A percentile compares a stretch with the other conserved stretches of the same genome.
Evolutionary conservation across 2,888 invertebrate species (phyloP).

Genomic region (Serripes groenlandicus): DNA sequence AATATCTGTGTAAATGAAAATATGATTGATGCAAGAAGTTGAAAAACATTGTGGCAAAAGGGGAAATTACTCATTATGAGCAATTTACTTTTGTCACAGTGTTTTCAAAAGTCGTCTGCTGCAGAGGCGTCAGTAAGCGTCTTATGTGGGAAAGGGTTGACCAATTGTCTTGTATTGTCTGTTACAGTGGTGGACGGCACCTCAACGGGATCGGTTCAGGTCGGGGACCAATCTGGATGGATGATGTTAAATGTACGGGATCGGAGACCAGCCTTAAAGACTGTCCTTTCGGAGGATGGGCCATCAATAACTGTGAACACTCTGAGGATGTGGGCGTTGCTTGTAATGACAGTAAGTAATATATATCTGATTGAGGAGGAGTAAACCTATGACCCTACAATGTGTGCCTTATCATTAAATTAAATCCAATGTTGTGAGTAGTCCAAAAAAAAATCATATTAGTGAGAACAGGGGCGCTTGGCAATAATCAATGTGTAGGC

Average conservation of each 20-base stretch:
- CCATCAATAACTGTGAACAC: conserved; percentile 73
- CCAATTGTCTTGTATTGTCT: not conserved
- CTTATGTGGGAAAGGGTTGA: not conserved
- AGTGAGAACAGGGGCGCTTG: too few relatives aligned
- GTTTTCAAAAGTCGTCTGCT: not conserved
- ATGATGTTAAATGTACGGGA: conserved; percentile 73
- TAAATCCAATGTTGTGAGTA: too few relatives aligned
- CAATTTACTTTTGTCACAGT: not conserved
- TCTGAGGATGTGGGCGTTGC: conserved; percentile 74
- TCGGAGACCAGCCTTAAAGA: conserved; percentile 66
- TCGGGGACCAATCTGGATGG: conserved; percentile 74
- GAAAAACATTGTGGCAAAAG: not conserved
- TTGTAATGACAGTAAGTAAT: conserved; percentile 69
- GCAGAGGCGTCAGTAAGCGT: not conserved
- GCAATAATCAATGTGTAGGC: too few relatives aligned
- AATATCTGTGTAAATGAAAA: not conserved
- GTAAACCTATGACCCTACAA: too few relatives aligned
- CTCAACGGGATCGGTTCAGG: conserved; percentile 69
- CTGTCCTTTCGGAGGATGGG: conserved; percentile 71
- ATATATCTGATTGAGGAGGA: too few relatives aligned
- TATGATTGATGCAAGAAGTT: not conserved
- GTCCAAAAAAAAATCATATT: too few relatives aligned
- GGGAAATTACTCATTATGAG: not conserved
- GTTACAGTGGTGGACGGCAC: conserved; percentile 66
- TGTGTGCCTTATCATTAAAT: too few relatives aligned